phyloP scores from a whole-genome alignment of 37 sponge, comb jelly and placozoan genomes.

The Agelas oroides region DNA sequence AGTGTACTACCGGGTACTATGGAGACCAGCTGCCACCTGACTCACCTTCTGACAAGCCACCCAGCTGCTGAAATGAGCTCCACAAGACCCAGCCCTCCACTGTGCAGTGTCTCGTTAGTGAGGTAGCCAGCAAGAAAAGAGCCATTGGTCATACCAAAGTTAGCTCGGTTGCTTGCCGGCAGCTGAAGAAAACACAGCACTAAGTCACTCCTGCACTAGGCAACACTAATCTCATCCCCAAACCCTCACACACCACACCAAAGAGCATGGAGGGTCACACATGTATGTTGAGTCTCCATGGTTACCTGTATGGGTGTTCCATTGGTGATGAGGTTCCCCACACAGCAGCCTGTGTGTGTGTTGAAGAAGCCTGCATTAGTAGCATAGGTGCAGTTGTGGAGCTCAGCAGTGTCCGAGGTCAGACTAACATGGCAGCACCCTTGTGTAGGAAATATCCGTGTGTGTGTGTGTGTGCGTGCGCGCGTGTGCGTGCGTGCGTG shows the following conservation, averaged over 20 bases:
- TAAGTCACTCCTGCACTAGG: no score
- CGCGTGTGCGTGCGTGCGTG: slow-evolving; percentile 18
- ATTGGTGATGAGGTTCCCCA: slow-evolving; percentile 82
- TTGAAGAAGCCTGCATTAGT: slow-evolving; percentile 89
- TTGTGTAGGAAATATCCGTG: slow-evolving; percentile 20
- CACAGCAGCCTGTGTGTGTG: slow-evolving; percentile 55
- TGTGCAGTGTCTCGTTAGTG: slow-evolving; percentile 38
- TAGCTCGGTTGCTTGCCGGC: slow-evolving; percentile 33
- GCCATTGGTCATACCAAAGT: slow-evolving; percentile 51
- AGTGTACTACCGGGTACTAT: no score
- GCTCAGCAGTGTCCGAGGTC: slow-evolving; percentile 63
- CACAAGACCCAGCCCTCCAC: background rate
- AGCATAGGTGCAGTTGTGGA: slow-evolving; percentile 75
- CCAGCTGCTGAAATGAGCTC: slow-evolving; percentile 74
- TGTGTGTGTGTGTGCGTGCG: slow-evolving; percentile 5
- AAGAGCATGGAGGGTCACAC: no score
- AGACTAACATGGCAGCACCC: slow-evolving; percentile 60
- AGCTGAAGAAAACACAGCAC: slow-evolving; percentile 38
- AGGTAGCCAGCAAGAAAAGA: slow-evolving; percentile 68
- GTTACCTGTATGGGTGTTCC: slow-evolving; percentile 43
- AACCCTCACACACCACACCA: no score
- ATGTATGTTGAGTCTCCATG: no score
- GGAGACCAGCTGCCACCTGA: background rate
- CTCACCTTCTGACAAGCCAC: slow-evolving; percentile 75
- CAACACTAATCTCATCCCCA: no score